Percentiles rank a stretch among this genome's conserved stretches.
Evolutionary conservation across 1,140 invertebrate species (phyloP).

Genomic region (honey bee (Apis mellifera)): Amel_HAv3.1 CM009936.2:7632001-7632500

Average conservation of each 20-base stretch:
- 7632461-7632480: neutral
- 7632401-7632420: conserved; percentile 2
- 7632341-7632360: conserved; percentile 53
- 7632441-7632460: neutral
- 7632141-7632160: conserved; percentile 73
- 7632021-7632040: conserved; percentile 32
- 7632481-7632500: neutral
- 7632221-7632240: conserved; percentile 42
- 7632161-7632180: conserved; percentile 79
- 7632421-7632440: neutral
- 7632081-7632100: conserved; percentile 30
- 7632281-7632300: conserved; percentile 30
- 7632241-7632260: conserved; percentile 39
- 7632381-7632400: neutral
- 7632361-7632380: conserved; percentile 12
- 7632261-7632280: conserved; percentile 54
- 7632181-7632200: conserved; percentile 79
- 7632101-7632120: conserved; percentile 37
- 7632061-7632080: conserved; percentile 33
- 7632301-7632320: conserved; percentile 57
- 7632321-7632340: conserved; percentile 41
- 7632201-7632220: conserved; percentile 73
- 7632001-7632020: conserved; percentile 60
- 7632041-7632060: conserved; percentile 31
- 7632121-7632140: conserved; percentile 29